Percentiles rank a stretch among this genome's conserved stretches.
phyloP scores from a whole-genome alignment of 2,797 vertebrate genomes.

The Falco naumanni region DNA sequence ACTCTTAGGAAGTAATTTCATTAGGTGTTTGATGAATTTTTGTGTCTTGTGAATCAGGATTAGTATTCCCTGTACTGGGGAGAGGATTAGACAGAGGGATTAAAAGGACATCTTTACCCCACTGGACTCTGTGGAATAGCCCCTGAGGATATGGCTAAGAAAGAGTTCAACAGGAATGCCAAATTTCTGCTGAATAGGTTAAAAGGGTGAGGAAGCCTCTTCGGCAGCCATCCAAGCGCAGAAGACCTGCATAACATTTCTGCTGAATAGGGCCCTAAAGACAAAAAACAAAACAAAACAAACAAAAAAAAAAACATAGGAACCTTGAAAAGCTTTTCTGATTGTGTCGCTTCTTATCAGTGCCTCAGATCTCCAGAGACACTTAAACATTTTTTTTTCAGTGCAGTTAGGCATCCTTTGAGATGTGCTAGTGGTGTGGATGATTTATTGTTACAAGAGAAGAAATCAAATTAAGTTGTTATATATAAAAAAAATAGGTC shows the following conservation, averaged over 20 bases:
- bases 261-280: slow-evolving; percentile 76
- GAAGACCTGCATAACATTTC: slow-evolving; percentile 77
- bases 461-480: slow-evolving; percentile 2
- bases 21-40: slow-evolving; percentile 14
- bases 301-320: slow-evolving; percentile 71
- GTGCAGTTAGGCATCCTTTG: slow-evolving; percentile 57
- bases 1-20: slow-evolving; percentile 26
- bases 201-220: slow-evolving; percentile 79
- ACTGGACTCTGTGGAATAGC: slow-evolving; percentile 77
- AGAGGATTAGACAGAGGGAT: slow-evolving; percentile 69
- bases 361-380: slow-evolving; percentile 30
- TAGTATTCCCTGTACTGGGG: slow-evolving; percentile 46
- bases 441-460: slow-evolving; percentile 29
- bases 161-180: slow-evolving; percentile 78
- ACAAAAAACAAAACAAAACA: slow-evolving; percentile 75
- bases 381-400: slow-evolving; percentile 32
- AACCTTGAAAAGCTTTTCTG: slow-evolving; percentile 71
- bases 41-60: slow-evolving; percentile 43
- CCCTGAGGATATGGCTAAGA: slow-evolving; percentile 77
- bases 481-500: background rate
- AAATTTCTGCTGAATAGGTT: slow-evolving; percentile 79
- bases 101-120: slow-evolving; percentile 75
- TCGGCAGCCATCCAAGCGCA: slow-evolving; percentile 78
- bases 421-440: slow-evolving; percentile 28
- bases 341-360: slow-evolving; percentile 54